Conservation (phyloP, 2,113 vertebrate species). For the Oplegnathus fasciatus region DNA sequence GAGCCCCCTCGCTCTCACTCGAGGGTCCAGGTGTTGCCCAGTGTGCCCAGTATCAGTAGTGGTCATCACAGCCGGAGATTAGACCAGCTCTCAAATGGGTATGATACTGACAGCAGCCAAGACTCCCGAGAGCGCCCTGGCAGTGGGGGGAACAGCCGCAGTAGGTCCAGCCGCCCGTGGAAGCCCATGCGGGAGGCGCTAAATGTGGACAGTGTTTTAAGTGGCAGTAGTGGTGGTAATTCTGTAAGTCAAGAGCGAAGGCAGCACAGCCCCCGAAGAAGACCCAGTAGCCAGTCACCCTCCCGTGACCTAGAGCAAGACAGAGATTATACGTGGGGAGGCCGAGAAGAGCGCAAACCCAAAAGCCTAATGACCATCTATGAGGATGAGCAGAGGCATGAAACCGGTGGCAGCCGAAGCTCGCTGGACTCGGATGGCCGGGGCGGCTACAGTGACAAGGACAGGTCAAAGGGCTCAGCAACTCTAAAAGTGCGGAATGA, state of each 20-base stretch:
- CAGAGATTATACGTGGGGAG: slow-evolving; percentile 77
- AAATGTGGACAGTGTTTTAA: slow-evolving; percentile 95
- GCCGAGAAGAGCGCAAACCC: slow-evolving; percentile 87
- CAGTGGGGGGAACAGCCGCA: slow-evolving; percentile 72
- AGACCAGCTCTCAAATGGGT: slow-evolving; percentile 84
- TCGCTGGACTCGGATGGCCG: slow-evolving; percentile 89
- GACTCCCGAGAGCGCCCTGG: slow-evolving; percentile 86
- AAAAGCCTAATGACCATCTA: slow-evolving; percentile 96
- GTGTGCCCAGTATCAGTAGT: slow-evolving; percentile 4
- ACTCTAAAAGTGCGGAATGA: slow-evolving; percentile 84
- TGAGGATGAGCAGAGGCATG: slow-evolving; percentile 92
- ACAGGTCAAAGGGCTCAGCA: slow-evolving; percentile 78
- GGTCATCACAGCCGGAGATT: slow-evolving; percentile 66
- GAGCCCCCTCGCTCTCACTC: slow-evolving; percentile 64
- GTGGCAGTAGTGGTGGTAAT: slow-evolving; percentile 64
- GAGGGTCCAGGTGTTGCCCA: slow-evolving; percentile 67
- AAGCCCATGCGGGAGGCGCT: slow-evolving; percentile 92
- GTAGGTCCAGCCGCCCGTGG: slow-evolving; percentile 86
- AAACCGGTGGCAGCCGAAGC: slow-evolving; percentile 87
- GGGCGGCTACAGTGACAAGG: slow-evolving; percentile 82
- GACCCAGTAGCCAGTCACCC: slow-evolving; percentile 73
- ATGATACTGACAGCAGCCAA: slow-evolving; percentile 93
- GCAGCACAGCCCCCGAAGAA: slow-evolving; percentile 87
- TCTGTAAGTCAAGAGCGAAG: slow-evolving; percentile 39
- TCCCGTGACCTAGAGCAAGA: slow-evolving; percentile 77